Evolutionary conservation across 64 coral and sea anemone genomes (phyloP), one percentile per base, ranked within the genome.

Genomic region (Actinia equina): DNA sequence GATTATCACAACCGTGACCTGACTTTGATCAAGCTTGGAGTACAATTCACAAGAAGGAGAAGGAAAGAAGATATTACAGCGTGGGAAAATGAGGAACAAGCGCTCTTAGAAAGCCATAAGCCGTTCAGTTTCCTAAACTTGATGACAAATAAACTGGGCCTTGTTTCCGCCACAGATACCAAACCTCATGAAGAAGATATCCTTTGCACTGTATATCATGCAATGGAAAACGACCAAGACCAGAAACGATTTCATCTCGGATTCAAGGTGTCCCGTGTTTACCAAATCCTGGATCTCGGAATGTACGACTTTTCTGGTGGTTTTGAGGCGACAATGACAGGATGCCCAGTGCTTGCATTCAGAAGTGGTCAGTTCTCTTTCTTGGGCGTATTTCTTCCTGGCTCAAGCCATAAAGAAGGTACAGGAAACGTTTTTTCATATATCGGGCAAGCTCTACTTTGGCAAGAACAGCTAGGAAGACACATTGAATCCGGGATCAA

Each of bases 1-100:
- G 94, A 97, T 30, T 97, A 97, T 52, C 94, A 93, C 45, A 97
- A 97, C 86, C 85, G 94, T 71, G 94, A 97, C 80, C 83, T 97
- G 44, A 87, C 91, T 17, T 70, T 97, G 45, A 79, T 97, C 51
- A 97, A 97, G 90, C 86, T 97, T 9, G 94, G 94, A 37, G 42
- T 90, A 17, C 94, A 97, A 44, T 87, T 83, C 85, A 89, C 88
- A 77, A 86, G 86, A 20, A 55, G 91, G 17, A 83, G 88, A 37
- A 92, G 77, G 59, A 95, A 85, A 54, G 77, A 90, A 51, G 91
- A 97, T 60, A 17, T 90, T n/a, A 86, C 91, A 30, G 49, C 81
- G 17, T 97, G 94, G 94, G 91, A 97, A 82, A 92, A 88, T 61
- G 85, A 86, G 3, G 94, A 97, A 62, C 88, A 97, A 22, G 86